Percentiles rank a stretch among this genome's conserved stretches.
Conservation (phyloP, 2,888 invertebrate species). For the Platypus cylindrus region DNA sequence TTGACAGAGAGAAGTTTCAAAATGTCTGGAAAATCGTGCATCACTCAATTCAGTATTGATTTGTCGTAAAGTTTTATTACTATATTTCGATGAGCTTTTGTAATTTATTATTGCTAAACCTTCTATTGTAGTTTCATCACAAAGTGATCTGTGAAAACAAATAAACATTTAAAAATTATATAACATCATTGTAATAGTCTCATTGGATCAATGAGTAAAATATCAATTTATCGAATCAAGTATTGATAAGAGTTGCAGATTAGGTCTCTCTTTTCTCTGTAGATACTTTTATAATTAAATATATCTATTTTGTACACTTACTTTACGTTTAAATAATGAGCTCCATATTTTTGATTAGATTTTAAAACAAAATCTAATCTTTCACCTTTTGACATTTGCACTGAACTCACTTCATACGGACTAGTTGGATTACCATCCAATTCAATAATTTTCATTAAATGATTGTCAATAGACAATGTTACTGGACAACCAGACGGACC, state of each 20-base stretch:
- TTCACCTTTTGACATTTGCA: conserved; percentile 57
- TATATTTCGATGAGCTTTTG: conserved; percentile 12
- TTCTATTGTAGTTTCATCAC: conserved; percentile 22
- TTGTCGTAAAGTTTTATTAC: not conserved
- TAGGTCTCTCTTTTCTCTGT: no score
- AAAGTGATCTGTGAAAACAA: conserved; percentile 13
- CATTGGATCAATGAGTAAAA: no score
- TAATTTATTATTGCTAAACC: conserved; percentile 44
- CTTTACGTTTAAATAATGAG: conserved; percentile 44
- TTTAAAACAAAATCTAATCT: conserved; percentile 61
- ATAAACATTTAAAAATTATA: no score
- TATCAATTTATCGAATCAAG: no score
- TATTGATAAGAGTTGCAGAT: no score
- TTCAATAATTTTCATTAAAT: conserved; percentile 50
- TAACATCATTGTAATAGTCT: no score
- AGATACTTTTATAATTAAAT: no score
- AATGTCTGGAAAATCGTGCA: conserved; percentile 18
- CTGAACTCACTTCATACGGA: conserved; percentile 42
- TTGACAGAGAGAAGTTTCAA: conserved; percentile 27
- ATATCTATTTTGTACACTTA: no score
- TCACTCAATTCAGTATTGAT: not conserved
- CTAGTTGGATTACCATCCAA: conserved; percentile 57
- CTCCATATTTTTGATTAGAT: conserved; percentile 42
- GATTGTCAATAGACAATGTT: conserved; percentile 51
- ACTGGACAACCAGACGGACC: conserved; percentile 57